Evolutionary conservation across 2,888 invertebrate species (phyloP).

Genomic region (Spodoptera exigua): DNA sequence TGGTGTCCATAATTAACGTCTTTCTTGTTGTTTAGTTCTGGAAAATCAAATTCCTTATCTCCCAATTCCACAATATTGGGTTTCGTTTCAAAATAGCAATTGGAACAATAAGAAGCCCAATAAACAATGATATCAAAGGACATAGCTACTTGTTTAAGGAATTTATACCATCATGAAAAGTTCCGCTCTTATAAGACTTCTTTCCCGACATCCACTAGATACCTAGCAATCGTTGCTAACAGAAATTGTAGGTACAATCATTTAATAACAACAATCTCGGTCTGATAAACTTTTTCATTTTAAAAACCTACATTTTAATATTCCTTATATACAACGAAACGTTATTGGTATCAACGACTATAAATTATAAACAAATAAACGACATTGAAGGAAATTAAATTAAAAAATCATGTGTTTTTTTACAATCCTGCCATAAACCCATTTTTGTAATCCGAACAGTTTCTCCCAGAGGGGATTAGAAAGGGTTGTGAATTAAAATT

Average conservation of each 20-base stretch:
- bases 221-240: too few relatives aligned
- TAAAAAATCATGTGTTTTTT: too few relatives aligned
- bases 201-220: too few relatives aligned
- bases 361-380: background rate
- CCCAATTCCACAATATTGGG: slow-evolving; percentile 11
- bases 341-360: background rate
- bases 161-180: slow-evolving; percentile 9
- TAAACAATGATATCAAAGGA: slow-evolving; percentile 16
- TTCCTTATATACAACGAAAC: too few relatives aligned
- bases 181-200: slow-evolving; percentile 1
- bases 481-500: slow-evolving; percentile 44
- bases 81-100: slow-evolving; percentile 3
- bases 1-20: too few relatives aligned
- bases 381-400: too few relatives aligned
- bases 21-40: background rate
- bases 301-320: too few relatives aligned
- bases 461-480: slow-evolving; percentile 37
- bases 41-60: background rate
- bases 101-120: slow-evolving; percentile 4
- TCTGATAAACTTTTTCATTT: too few relatives aligned
- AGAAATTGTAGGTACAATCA: too few relatives aligned
- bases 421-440: slow-evolving; percentile 11
- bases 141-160: slow-evolving; percentile 16
- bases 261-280: too few relatives aligned
- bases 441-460: slow-evolving; percentile 37